Percentiles rank a stretch among this genome's conserved stretches.
phyloP scores from a whole-genome alignment of 2,797 vertebrate genomes.

The Rhinatrema bivittatum region DNA sequence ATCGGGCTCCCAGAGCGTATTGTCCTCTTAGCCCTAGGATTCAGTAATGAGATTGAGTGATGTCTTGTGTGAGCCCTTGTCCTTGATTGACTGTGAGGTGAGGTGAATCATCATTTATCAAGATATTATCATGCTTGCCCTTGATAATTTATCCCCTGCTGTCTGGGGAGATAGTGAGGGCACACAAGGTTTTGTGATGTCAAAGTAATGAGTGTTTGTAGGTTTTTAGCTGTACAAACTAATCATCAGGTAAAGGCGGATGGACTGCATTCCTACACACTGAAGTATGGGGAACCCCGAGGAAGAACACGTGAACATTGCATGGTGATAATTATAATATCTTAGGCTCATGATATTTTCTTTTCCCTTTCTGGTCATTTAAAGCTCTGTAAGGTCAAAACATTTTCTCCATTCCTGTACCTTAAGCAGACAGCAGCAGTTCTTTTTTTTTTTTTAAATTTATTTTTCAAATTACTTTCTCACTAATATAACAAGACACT shows the following conservation, averaged over 20 bases:
- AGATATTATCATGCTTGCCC: constrained; percentile 57
- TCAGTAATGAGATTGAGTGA: constrained; percentile 53
- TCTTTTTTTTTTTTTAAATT: too few relatives aligned
- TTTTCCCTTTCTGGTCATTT: constrained; percentile 15
- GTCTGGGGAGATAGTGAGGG: constrained; percentile 55
- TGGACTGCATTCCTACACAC: constrained; percentile 48
- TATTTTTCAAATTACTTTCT: too few relatives aligned
- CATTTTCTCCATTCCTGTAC: too few relatives aligned
- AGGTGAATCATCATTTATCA: constrained; percentile 59
- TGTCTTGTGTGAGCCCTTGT: constrained; percentile 48
- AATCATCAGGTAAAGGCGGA: constrained; percentile 69
- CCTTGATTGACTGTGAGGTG: constrained; percentile 56
- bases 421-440: too few relatives aligned
- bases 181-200: constrained; percentile 62
- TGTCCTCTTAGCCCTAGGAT: constrained; percentile 43
- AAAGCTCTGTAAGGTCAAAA: too few relatives aligned
- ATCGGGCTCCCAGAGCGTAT: constrained; percentile 48
- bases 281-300: constrained; percentile 46
- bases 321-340: constrained; percentile 31
- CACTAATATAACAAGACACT: too few relatives aligned
- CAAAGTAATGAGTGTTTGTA: constrained; percentile 67
- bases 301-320: constrained; percentile 49
- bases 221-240: constrained; percentile 69
- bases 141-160: constrained; percentile 60
- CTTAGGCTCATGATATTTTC: constrained; percentile 50